Evolutionary conservation across 2,888 invertebrate genomes (phyloP).

Genomic region (Timema podura): DNA sequence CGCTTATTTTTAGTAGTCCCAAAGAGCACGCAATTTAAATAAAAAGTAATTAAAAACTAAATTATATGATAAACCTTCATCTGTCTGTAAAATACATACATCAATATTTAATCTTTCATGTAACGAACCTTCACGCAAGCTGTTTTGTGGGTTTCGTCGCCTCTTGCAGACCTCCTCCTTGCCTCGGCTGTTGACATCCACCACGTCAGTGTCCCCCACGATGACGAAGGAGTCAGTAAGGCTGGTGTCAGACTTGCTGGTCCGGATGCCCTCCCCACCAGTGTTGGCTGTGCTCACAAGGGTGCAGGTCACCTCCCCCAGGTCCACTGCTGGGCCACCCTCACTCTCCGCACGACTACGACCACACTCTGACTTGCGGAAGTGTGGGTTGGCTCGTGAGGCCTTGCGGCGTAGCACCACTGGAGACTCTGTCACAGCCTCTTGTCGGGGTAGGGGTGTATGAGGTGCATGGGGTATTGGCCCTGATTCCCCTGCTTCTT

Average conservation of each 20-base stretch:
- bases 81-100: no score
- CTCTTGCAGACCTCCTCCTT: constrained; percentile 30
- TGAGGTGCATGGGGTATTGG: no score
- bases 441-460: constrained; percentile 22
- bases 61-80: no score
- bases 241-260: constrained; percentile 88
- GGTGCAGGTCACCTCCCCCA: background rate
- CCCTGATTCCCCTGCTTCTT: no score
- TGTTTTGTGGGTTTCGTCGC: constrained; percentile 44
- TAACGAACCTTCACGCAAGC: constrained; percentile 45
- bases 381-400: constrained; percentile 34
- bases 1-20: no score
- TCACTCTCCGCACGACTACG: constrained; percentile 61
- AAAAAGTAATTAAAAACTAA: no score
- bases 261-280: constrained; percentile 52
- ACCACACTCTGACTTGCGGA: constrained; percentile 35
- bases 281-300: background rate
- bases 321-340: constrained; percentile 41
- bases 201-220: constrained; percentile 54
- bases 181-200: constrained; percentile 24
- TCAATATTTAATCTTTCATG: constrained; percentile 26
- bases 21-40: no score
- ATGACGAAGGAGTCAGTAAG: constrained; percentile 87
- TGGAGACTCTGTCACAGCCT: constrained; percentile 29
- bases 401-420: constrained; percentile 36